A percentile compares a stretch with the other conserved stretches of the same genome.
Conservation (phyloP, 2,797 vertebrate genomes). For the Mus minutoides region DNA sequence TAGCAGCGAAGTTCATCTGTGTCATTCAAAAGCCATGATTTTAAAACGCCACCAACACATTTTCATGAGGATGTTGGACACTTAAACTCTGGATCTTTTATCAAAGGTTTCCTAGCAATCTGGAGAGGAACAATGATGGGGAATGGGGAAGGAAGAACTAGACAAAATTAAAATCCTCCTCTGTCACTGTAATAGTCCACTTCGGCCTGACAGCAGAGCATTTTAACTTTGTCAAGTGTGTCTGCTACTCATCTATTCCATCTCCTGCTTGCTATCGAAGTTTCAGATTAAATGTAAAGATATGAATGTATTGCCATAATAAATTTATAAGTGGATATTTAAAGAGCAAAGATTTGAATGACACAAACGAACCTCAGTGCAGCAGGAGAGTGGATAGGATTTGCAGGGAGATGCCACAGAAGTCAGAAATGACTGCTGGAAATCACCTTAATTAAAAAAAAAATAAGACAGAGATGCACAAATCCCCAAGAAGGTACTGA, state of each 20-base stretch:
- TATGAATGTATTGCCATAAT: constrained; percentile 84
- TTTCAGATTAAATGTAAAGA: constrained; percentile 86
- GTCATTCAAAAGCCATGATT: constrained; percentile 73
- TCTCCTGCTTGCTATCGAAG: constrained; percentile 84
- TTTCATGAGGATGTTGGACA: constrained; percentile 48
- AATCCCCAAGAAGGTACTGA: constrained; percentile 71
- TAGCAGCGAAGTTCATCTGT: constrained; percentile 45
- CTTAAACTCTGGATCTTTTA: constrained; percentile 68
- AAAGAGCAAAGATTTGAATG: constrained; percentile 87
- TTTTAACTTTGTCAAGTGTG: constrained; percentile 84
- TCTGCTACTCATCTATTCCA: constrained; percentile 83
- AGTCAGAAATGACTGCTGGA: constrained; percentile 83
- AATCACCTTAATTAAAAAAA: constrained; percentile 81
- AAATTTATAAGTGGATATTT: constrained; percentile 87
- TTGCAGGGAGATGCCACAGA: constrained; percentile 80
- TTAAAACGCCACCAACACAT: constrained; percentile 58
- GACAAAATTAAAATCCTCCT: constrained; percentile 81
- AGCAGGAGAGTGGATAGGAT: constrained; percentile 78
- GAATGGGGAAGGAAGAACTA: constrained; percentile 55
- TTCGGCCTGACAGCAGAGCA: constrained; percentile 73
- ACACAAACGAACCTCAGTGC: constrained; percentile 83
- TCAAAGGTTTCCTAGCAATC: constrained; percentile 67
- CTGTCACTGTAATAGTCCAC: constrained; percentile 81
- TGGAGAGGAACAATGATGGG: constrained; percentile 70
- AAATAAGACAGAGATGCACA: constrained; percentile 65